Percentiles rank a stretch among this genome's conserved stretches.
Evolutionary conservation across 37 sponge, comb jelly and placozoan species (phyloP).

Genomic region (Aphrocallistes beatrix): DNA sequence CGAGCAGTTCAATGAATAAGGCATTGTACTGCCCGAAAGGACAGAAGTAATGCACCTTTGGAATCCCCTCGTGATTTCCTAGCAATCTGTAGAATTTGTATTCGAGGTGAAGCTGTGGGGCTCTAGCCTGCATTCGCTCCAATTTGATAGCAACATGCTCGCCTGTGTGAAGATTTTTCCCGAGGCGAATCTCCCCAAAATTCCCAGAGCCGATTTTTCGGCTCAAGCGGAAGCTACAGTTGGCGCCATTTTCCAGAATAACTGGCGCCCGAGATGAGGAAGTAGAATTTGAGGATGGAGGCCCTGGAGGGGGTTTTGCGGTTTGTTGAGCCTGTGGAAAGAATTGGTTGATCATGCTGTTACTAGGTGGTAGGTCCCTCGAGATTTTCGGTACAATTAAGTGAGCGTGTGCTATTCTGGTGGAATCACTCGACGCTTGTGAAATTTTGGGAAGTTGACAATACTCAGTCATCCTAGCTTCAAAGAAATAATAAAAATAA

Average conservation of each 20-base stretch:
- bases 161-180: constrained; percentile 97
- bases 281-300: background rate
- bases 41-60: constrained; percentile 96
- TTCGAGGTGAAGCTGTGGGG: constrained; percentile 94
- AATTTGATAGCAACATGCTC: constrained; percentile 98
- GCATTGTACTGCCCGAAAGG: constrained; percentile 99
- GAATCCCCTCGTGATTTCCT: constrained; percentile 75
- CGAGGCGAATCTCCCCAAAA: constrained; percentile 92
- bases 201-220: constrained; percentile 97
- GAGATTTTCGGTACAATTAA: background rate
- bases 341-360: background rate
- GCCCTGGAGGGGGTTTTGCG: background rate
- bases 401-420: background rate
- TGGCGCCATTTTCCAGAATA: background rate
- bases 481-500: too few relatives aligned
- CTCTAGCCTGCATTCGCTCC: constrained; percentile 78
- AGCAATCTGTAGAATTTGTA: constrained; percentile 94
- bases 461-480: too few relatives aligned
- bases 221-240: constrained; percentile 71
- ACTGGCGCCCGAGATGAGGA: background rate
- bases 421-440: background rate
- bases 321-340: background rate
- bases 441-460: background rate
- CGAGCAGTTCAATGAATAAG: constrained; percentile 92
- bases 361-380: background rate